phyloP scores from a whole-genome alignment of 2,113 vertebrate genomes.

The Malurus alboscapulatus region DNA sequence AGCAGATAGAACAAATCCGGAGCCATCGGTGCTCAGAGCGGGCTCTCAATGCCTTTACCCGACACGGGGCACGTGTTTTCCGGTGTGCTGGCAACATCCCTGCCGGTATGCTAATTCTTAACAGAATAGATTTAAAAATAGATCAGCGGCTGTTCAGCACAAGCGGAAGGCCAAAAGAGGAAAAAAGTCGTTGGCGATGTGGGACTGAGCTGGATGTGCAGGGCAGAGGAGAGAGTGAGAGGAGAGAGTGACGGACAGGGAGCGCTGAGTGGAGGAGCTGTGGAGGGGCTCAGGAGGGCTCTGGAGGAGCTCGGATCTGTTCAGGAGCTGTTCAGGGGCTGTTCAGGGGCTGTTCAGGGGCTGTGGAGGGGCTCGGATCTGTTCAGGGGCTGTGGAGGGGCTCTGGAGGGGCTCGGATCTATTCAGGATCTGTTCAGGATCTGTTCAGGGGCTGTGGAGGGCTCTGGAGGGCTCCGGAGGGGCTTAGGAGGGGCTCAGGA shows the following conservation, averaged over 20 bases:
- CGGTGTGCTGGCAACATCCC: not conserved
- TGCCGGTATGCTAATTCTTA: constrained; percentile 4
- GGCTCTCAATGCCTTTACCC: not conserved
- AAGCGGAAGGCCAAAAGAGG: constrained; percentile 19
- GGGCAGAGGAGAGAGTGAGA: not conserved
- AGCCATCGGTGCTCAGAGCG: not conserved
- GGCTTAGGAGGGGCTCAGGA: too few species aligned
- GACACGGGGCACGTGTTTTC: constrained; percentile 35
- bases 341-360: too few species aligned
- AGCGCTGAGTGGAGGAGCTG: not conserved
- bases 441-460: not conserved
- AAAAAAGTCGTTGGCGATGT: not conserved
- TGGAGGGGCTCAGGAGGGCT: not conserved
- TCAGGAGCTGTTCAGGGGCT: too few species aligned
- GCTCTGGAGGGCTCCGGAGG: not conserved
- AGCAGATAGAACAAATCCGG: not conserved
- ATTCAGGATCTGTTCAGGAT: too few species aligned
- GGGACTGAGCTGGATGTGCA: not conserved
- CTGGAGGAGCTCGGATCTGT: not conserved
- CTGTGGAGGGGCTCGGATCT: too few species aligned
- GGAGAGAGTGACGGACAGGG: not conserved
- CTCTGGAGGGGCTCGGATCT: not conserved
- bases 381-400: not conserved
- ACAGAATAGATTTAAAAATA: constrained; percentile 50
- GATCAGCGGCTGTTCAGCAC: not conserved